Base-by-base conservation (phyloP, 2,797 vertebrate genomes). In the Trematomus bernacchii region DNA sequence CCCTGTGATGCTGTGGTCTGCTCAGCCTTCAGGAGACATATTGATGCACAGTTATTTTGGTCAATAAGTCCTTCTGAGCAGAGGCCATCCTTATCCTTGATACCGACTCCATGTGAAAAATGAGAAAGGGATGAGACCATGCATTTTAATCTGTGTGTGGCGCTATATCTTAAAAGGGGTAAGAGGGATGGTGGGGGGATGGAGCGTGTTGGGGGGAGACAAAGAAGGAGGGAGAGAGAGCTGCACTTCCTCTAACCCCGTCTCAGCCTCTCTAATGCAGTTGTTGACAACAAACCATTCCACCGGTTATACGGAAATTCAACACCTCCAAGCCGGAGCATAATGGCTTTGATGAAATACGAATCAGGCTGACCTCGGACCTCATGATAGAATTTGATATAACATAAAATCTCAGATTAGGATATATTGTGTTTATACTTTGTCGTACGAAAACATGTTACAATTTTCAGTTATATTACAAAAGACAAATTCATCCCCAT, bases 41-140 rank as follows among this genome's bases (percentile, higher is more conserved):
- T 95, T 94, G 92, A 94, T 87, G 91, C 90, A 90, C 84, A 82
- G 92, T 93, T 94, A 94, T 95, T 95, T 94, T 93, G 90, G 93
- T 96, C 95, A 95, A 94, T 95, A 94, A 91, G 91, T 94, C 92
- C 86, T 90, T 94, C 93, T 93, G 87, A 93, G 92, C 83, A 90
- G 89, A 93, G 90, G 83, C 91, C 91, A 91, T 93, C 90, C 93
- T 95, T 92, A 94, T 94, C 92, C 93, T 93, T 93, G 93, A 92
- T 86, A 93, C 82, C 79, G 80, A 86, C 87, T 92, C 88, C 85
- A 93, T 91, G 91, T 93, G 91, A 93, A 94, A 93, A 93, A 94
- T 93, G 91, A 91, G 91, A 90, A 91, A 81, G 84, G 84, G 93
- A 92, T 85, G 86, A 91, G 87, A 85, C 89, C 85, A 90, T 92